Base-by-base conservation (phyloP, 1,140 invertebrate genomes). In the Oppia nitens region DNA sequence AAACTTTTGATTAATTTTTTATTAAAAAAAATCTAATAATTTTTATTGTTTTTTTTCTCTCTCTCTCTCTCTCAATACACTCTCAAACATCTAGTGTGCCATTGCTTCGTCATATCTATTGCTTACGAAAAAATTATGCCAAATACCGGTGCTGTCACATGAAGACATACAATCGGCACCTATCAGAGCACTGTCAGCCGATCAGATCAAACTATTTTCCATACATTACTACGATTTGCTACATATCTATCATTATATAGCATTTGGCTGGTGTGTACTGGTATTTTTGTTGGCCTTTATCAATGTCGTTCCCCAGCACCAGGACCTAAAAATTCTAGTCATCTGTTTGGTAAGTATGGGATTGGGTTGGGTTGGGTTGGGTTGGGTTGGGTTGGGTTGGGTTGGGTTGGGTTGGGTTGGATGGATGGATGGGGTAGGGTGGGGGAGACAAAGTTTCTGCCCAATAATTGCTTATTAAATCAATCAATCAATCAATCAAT, bases 161-260 rank as follows among this genome's bases (percentile, higher is more conserved):
- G 32, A 40, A 40, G 32, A 40, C 32, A 40, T 40, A 17, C 6
- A 6, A 6, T 40, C 32, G 17, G 6, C 6, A 17, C 32, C 32
- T 40, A 57, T 49, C 28, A 20, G 26, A 2, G 12, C 56, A 3
- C 1, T 2, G 1, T 49, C 48, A 20, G 45, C 56, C 2, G 28
- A 48, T n/a, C 2, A 57, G n/a, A 49, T 57, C 45, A 47, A 23
- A 21, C 9, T 2, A n/a, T 57, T 24, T 24, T 17, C 50, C 29
- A 26, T 28, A 26, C 17, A 48, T 45, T 57, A 57, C 27, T 57
- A 57, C 27, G 56, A 57, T 29, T 9, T 17, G 12, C 14, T 57
- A 17, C 25, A 49, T 17, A 20, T 24, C 6, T 50, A 26, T 57
- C 56, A 57, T 2, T 49, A 3, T 1, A 4, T 4, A 6, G 12